These are phyloP conservation scores for Myrmophylax atrothorax DNA, from an alignment of 2,113 vertebrate species.

Conservation along the genomic window DNA sequence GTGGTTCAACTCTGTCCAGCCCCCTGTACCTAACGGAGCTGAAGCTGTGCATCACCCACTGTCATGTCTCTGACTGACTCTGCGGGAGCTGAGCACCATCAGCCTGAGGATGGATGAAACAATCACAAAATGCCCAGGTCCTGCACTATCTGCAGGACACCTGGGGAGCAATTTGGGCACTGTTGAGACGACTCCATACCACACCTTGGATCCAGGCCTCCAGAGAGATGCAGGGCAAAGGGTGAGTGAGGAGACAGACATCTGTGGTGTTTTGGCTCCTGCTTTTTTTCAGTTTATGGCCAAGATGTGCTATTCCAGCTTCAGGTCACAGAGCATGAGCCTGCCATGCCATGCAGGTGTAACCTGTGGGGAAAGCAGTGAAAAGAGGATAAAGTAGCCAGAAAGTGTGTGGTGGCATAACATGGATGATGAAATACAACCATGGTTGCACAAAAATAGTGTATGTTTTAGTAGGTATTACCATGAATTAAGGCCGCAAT, in stretches of 20 bases:
- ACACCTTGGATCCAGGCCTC: neutral
- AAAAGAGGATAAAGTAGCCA: neutral
- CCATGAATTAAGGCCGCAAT: neutral
- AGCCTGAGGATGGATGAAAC: neutral
- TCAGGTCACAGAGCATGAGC: neutral
- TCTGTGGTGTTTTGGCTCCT: neutral
- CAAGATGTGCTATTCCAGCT: neutral
- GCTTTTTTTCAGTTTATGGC: neutral
- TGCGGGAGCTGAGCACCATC: neutral
- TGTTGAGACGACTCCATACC: neutral
- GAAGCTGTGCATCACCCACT: neutral
- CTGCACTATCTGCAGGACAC: neutral
- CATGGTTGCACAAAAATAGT: neutral
- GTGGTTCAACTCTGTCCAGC: fast-evolving
- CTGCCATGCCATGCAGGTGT: neutral
- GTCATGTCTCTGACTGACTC: neutral
- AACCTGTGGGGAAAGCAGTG: neutral
- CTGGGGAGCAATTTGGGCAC: neutral
- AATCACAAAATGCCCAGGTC: fast-evolving
- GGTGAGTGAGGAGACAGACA: neutral
- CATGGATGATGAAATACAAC: neutral
- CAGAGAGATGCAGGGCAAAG: neutral
- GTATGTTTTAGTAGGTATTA: neutral
- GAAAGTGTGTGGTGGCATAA: neutral
- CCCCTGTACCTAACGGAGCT: neutral